Conservation (phyloP, 2,888 invertebrate species). For the Yponomeuta sedellus region DNA sequence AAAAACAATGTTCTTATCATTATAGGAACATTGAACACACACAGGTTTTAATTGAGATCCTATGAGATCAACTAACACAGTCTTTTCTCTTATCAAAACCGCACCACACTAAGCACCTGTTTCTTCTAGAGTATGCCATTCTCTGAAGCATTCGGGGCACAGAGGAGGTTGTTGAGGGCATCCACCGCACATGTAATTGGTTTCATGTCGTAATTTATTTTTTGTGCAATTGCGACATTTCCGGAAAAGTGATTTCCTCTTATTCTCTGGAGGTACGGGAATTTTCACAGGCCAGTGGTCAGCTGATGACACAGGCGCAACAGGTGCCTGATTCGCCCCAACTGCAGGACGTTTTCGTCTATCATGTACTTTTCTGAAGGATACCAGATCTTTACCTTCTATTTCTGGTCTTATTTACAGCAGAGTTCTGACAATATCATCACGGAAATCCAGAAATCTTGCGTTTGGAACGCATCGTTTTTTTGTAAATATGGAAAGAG, state of each 20-base stretch:
- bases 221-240: constrained; percentile 4
- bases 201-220: constrained; percentile 21
- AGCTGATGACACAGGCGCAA: not conserved
- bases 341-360: not conserved
- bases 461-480: constrained; percentile 10
- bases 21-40: too few relatives aligned
- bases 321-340: not conserved
- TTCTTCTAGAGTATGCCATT: too few relatives aligned
- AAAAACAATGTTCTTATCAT: too few relatives aligned
- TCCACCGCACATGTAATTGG: constrained; percentile 24
- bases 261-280: not conserved
- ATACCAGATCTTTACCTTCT: not conserved
- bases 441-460: not conserved
- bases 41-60: too few relatives aligned
- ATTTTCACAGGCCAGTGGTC: constrained; percentile 3
- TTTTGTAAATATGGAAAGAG: constrained; percentile 23
- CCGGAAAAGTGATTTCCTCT: not conserved
- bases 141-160: constrained; percentile 12
- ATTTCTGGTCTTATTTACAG: not conserved
- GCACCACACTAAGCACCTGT: too few relatives aligned
- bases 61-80: too few relatives aligned
- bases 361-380: too few relatives aligned
- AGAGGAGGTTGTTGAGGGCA: constrained; percentile 24
- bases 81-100: too few relatives aligned
- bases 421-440: not conserved